Conservation (phyloP, 2,888 invertebrate genomes). For the Masnerella sp. region DNA sequence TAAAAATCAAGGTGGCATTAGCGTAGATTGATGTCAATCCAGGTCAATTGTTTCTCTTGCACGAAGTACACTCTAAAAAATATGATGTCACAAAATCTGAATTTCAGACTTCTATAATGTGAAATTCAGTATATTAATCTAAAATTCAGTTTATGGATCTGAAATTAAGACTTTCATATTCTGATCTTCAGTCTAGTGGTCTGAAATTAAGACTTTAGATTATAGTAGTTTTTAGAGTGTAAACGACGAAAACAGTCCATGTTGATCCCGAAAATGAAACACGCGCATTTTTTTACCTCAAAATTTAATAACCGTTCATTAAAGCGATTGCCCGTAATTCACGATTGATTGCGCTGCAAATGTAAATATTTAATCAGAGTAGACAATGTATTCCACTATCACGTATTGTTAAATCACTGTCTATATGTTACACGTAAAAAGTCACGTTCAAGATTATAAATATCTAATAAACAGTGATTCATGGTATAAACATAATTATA, state of each 20-base stretch:
- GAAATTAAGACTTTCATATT: too few species aligned
- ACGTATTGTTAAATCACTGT: conserved; percentile 49
- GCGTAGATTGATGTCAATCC: conserved; percentile 35
- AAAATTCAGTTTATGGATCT: too few species aligned
- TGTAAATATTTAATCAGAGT: conserved; percentile 30
- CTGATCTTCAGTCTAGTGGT: too few species aligned
- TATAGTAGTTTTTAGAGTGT: too few species aligned
- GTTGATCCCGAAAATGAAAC: too few species aligned
- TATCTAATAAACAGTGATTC: conserved; percentile 37
- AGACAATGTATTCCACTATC: conserved; percentile 29
- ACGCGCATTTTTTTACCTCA: conserved; percentile 9
- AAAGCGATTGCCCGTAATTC: conserved; percentile 24
- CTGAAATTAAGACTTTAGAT: too few species aligned
- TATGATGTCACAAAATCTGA: too few species aligned
- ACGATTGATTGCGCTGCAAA: conserved; percentile 21
- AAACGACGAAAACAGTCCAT: too few species aligned
- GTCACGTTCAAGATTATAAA: conserved; percentile 36
- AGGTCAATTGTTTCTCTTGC: conserved; percentile 41
- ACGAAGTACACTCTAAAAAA: neutral
- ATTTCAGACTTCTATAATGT: too few species aligned
- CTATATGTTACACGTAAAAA: conserved; percentile 26
- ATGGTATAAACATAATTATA: conserved; percentile 20
- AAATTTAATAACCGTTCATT: conserved; percentile 18
- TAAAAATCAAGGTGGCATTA: conserved; percentile 16
- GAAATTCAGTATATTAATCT: too few species aligned